Percentiles rank a stretch among this genome's conserved stretches.
Evolutionary conservation across 1,140 invertebrate genomes (phyloP).

Genomic region (Triops longicaudatus): DNA sequence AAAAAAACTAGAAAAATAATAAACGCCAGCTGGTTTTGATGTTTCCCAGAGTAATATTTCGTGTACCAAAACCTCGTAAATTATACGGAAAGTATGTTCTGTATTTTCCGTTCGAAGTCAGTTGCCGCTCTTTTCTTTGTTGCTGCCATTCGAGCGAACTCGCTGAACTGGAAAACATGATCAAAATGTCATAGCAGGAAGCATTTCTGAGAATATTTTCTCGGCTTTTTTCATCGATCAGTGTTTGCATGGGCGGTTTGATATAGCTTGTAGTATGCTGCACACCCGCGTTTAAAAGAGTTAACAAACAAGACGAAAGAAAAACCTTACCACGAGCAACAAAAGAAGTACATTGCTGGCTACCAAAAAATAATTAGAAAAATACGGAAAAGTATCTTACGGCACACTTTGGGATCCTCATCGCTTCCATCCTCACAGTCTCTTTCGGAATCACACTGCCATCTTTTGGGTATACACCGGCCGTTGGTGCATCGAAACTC

Average conservation of each 20-base stretch:
- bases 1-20: too few relatives aligned
- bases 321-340: too few relatives aligned
- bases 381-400: slow-evolving; percentile 46
- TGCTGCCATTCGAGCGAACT: neutral
- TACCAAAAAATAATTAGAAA: slow-evolving; percentile 9
- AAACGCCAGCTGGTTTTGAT: too few relatives aligned
- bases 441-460: slow-evolving; percentile 56
- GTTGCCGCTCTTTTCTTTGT: neutral
- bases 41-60: too few relatives aligned
- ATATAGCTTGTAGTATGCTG: neutral
- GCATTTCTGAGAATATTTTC: neutral
- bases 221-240: neutral
- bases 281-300: neutral
- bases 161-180: neutral
- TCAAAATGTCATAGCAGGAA: neutral
- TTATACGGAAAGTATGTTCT: too few relatives aligned
- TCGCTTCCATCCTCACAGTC: slow-evolving; percentile 68
- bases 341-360: too few relatives aligned
- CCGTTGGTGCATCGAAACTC: slow-evolving; percentile 60
- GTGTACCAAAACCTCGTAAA: too few relatives aligned
- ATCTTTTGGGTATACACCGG: slow-evolving; percentile 65
- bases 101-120: too few relatives aligned
- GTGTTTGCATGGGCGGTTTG: neutral
- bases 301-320: neutral
- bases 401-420: slow-evolving; percentile 54